Evolutionary conservation across 1,140 invertebrate species (phyloP).

Genomic region (Melipona quadrifasciata): DNA sequence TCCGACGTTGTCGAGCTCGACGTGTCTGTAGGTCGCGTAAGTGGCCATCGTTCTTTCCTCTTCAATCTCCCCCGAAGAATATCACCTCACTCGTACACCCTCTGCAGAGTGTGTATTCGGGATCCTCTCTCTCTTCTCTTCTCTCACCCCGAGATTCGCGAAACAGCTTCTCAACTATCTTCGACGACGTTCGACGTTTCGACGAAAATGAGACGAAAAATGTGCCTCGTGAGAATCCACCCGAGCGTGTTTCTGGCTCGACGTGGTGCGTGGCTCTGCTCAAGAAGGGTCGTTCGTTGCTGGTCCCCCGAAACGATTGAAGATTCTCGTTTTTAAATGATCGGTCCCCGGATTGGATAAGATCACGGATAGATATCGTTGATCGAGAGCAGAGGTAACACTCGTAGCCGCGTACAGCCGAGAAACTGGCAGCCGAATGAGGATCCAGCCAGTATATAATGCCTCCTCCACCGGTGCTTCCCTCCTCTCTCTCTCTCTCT

Average conservation of each 20-base stretch:
- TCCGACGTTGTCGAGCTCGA: constrained; percentile 87
- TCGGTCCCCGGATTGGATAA: neutral
- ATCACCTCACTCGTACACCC: constrained; percentile 15
- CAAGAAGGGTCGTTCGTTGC: too few species aligned
- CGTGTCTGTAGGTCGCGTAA: constrained; percentile 87
- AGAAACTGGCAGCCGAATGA: constrained; percentile 71
- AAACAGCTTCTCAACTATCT: too few species aligned
- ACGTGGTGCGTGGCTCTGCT: too few species aligned
- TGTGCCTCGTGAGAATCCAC: too few species aligned
- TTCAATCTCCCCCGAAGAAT: constrained; percentile 17
- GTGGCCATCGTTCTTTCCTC: constrained; percentile 83
- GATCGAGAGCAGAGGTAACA: neutral
- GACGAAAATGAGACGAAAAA: too few species aligned
- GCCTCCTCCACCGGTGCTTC: constrained; percentile 60
- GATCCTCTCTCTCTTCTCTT: too few species aligned
- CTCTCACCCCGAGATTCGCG: too few species aligned
- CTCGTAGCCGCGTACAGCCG: constrained; percentile 56
- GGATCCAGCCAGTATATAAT: constrained; percentile 68
- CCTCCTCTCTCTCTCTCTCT: constrained; percentile 50
- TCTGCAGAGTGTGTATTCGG: neutral
- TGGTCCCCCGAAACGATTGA: neutral
- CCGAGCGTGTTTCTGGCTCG: too few species aligned
- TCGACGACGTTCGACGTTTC: too few species aligned
- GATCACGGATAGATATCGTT: neutral
- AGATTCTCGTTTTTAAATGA: neutral